Percentiles rank a stretch among this genome's conserved stretches.
phyloP scores from a whole-genome alignment of 1,140 invertebrate genomes.

The Drosophila funebris region DNA sequence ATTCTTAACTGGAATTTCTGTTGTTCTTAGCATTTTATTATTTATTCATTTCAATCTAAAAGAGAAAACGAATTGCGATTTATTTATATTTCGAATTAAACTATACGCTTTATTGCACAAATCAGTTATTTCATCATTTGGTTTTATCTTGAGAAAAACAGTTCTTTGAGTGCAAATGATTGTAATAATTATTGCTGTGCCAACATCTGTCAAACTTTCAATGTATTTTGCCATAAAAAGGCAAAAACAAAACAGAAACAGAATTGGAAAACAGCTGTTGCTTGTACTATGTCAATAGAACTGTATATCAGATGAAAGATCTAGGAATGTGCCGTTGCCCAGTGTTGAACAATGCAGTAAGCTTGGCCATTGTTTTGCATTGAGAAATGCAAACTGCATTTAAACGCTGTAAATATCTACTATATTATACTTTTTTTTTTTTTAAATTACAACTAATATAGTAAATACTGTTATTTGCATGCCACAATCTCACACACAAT shows the following conservation, averaged over 20 bases:
- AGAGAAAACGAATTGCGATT: too few relatives aligned
- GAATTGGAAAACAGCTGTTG: not conserved
- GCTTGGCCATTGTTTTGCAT: not conserved
- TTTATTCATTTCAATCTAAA: too few relatives aligned
- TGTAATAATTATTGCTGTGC: not conserved
- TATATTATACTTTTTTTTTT: not conserved
- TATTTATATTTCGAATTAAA: too few relatives aligned
- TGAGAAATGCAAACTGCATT: not conserved
- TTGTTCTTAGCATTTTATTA: too few relatives aligned
- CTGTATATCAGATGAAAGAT: not conserved
- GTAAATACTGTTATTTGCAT: slow-evolving; percentile 14
- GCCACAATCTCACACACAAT: not conserved
- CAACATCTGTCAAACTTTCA: not conserved
- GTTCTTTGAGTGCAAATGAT: not conserved
- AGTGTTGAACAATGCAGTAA: not conserved
- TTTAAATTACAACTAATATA: slow-evolving; percentile 12
- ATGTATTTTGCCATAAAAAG: not conserved
- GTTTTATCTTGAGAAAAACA: too few relatives aligned
- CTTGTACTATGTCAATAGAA: not conserved
- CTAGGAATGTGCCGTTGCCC: not conserved
- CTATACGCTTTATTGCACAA: too few relatives aligned
- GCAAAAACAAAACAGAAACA: not conserved
- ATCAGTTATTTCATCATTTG: too few relatives aligned
- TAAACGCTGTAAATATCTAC: too few relatives aligned
- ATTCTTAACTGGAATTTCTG: too few relatives aligned